Evolutionary conservation across 2,888 invertebrate genomes (phyloP), one percentile per base, ranked within the genome.

Genomic region (Orthosia gracilis): DNA sequence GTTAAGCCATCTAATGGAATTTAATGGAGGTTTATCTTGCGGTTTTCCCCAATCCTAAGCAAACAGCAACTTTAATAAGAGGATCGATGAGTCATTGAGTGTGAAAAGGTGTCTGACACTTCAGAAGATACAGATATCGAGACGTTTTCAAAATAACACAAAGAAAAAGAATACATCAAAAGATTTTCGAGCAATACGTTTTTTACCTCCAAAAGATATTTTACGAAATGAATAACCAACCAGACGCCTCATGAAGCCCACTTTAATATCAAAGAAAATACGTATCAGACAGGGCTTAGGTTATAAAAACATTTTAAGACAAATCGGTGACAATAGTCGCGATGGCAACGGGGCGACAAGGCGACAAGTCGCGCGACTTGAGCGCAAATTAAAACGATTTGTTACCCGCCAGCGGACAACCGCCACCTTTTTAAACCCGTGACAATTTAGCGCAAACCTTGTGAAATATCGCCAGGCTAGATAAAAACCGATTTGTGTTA

Each of bases 371-470:
- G 84, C 78, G 62, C 86, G 85, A 88, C 88, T 88, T 88, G 78
- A 80, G 88, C 86, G 87, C 88, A 91, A 91, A 93, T 93, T 91
- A 93, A 93, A 93, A 91, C 91, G 88, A 92, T 92, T 92, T 91
- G 91, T 92, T 93, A 90, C 85, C 82, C 84, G 88, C 85, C 87
- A 86, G 88, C 73, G 85, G 87, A 88, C 89, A 86, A 80, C 87
- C 83, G 81, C 86, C 87, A 87, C 90, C 90, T 89, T 87, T 91
- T 90, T 85, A 88, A 83, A 85, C 84, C 81, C 86, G 81, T 85
- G 83, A 87, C 87, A 85, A 87, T 89, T 89, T 88, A 83, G 86
- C 85, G 80, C 85, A 85, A 88, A 85, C 85, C 86, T 82, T 83
- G 89, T 90, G 86, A 92, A 89, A 90, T 90, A 91, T 89, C 77